Percentiles rank a stretch among this genome's conserved stretches.
phyloP scores from a whole-genome alignment of 64 coral and sea anemone species.

The Pocillopora verrucosa region DNA sequence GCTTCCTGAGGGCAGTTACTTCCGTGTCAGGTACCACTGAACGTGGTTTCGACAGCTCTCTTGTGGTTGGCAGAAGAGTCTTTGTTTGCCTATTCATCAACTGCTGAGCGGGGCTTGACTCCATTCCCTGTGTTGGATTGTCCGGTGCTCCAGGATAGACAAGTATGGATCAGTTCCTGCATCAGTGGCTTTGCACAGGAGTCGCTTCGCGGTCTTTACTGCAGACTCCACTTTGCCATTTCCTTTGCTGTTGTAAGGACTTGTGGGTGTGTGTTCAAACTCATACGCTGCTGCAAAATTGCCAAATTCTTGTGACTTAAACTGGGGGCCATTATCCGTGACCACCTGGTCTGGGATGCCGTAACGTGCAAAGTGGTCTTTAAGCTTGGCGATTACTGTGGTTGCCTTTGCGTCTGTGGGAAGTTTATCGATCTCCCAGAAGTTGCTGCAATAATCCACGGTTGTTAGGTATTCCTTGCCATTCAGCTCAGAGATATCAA shows the following conservation, averaged over 20 bases:
- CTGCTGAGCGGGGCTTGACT: neutral
- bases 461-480: slow-evolving; percentile 4
- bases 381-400: neutral
- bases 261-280: neutral
- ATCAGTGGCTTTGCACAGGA: neutral
- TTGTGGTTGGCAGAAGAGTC: neutral
- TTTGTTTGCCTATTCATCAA: neutral
- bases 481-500: slow-evolving; percentile 5
- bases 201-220: neutral
- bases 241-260: neutral
- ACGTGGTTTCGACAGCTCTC: neutral
- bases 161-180: neutral
- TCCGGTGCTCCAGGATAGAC: neutral
- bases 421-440: slow-evolving; percentile 35
- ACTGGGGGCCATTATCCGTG: slow-evolving; percentile 15
- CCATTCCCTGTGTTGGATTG: neutral
- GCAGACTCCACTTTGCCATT: neutral
- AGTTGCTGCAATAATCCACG: slow-evolving; percentile 18
- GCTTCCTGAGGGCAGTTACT: neutral
- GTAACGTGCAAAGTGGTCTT: slow-evolving; percentile 4
- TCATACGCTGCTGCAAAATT: neutral
- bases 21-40: neutral
- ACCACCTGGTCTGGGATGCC: neutral
- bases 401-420: neutral
- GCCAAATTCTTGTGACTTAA: neutral